Conservation (phyloP, 2,797 vertebrate species). For the Garrulus glandarius region DNA sequence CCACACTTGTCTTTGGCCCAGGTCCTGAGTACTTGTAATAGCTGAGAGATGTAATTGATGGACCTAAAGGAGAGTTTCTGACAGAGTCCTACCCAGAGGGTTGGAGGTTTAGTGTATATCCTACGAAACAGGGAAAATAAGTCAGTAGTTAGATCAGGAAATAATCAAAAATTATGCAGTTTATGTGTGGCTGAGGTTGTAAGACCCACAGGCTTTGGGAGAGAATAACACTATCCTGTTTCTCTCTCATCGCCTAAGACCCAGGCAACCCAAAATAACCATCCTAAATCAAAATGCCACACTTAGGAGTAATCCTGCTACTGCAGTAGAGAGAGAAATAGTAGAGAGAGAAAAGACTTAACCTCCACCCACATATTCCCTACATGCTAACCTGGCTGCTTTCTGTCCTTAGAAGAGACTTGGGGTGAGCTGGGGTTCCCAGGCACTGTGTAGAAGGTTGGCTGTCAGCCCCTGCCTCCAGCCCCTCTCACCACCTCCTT, state of each 20-base stretch:
- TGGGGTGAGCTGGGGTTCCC: not conserved
- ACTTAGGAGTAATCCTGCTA: not conserved
- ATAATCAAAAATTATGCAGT: not conserved
- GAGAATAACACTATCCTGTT: not conserved
- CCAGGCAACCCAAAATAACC: not conserved
- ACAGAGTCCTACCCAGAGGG: not conserved
- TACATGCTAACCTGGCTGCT: not conserved
- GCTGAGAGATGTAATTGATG: not conserved
- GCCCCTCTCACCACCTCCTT: not conserved
- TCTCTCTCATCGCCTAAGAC: not conserved
- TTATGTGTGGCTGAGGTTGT: not conserved
- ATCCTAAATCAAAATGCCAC: not conserved
- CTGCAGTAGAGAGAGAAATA: not conserved
- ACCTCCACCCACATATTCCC: not conserved
- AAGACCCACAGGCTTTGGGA: not conserved
- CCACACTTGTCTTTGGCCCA: not conserved
- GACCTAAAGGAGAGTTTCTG: not conserved
- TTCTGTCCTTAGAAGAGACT: not conserved
- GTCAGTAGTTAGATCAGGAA: not conserved
- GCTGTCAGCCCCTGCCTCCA: not conserved
- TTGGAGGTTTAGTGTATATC: not conserved
- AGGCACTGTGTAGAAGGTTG: fast-evolving
- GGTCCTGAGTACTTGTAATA: not conserved
- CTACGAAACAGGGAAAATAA: not conserved
- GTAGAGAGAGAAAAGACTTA: not conserved